Base-by-base conservation (phyloP, 2,113 vertebrate species). In the Sakesphorus luctuosus region DNA sequence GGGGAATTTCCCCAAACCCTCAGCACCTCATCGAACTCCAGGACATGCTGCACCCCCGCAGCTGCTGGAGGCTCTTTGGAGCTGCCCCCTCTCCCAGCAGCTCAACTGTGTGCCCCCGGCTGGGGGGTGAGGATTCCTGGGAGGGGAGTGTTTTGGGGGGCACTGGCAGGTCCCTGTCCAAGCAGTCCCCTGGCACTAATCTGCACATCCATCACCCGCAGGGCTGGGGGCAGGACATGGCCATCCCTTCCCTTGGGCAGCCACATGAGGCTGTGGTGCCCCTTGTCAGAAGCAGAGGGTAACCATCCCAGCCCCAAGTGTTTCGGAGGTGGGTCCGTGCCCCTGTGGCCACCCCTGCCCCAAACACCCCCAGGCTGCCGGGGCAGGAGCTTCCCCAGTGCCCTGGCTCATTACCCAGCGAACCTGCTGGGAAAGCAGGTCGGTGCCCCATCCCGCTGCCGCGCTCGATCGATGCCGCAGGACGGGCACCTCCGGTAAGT, bases 11-110 rank as follows among this genome's bases (percentile, higher is more conserved):
- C 66, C 66, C 74, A 6, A 82, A 17, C 10, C 17, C 56, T 31
- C 87, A 52, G 66, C 65, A 44, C 9, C n/a, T n/a, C 50, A 13
- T 1, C 3, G 10, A 80, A 36, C 61, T 26, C 26, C 2, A 0
- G 82, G 36, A 35, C 0, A 0, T 29, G 50, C 55, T 2, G 6
- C 3, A 15, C 31, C 4, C 17, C 56, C 1, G 0, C 25, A 23
- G 71, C 24, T 82, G n/a, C 49, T 2, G 2, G n/a, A 46, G 43
- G 19, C 1, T 50, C 90, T 87, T 29, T 31, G 78, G 73, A 52
- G 36, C 55, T 66, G 23, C 3, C 5, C 10, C 19, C 4, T 1
- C n/a, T 49, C 35, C 50, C 46, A 29, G 14, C 0, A 1, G 25
- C 25, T 25, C 3, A 1, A 7, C 26, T 6, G 55, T 14, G 18